Conservation (phyloP, 2,113 vertebrate species). For the Erythrocercus mccallii region DNA sequence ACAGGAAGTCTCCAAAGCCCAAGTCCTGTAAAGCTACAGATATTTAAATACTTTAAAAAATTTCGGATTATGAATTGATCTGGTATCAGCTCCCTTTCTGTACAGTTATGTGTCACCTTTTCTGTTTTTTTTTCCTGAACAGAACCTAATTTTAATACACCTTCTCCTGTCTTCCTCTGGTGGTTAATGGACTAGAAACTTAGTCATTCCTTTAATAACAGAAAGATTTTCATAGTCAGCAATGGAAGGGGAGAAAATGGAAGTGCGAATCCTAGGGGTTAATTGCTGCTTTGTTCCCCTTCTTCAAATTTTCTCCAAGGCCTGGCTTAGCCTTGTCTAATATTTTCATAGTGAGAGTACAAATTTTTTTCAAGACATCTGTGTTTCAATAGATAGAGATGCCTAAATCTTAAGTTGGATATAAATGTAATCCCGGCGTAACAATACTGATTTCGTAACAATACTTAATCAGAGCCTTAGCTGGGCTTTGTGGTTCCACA, state of each 20-base stretch:
- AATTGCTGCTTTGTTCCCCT: slow-evolving; percentile 5
- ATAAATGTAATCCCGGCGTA: neutral
- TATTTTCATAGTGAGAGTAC: neutral
- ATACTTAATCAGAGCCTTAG: slow-evolving; percentile 3
- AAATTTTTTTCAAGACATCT: neutral
- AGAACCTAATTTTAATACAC: neutral
- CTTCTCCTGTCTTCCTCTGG: neutral
- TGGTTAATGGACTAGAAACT: slow-evolving; percentile 40
- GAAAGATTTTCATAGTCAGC: slow-evolving; percentile 2
- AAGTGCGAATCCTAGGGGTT: neutral
- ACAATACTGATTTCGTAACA: neutral
- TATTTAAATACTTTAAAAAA: neutral
- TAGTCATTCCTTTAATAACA: neutral
- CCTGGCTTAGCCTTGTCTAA: neutral
- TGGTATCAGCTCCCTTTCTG: neutral
- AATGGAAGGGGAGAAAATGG: neutral
- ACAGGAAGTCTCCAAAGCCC: neutral
- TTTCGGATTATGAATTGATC: neutral
- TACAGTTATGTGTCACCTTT: neutral
- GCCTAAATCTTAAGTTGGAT: neutral
- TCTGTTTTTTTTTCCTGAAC: neutral
- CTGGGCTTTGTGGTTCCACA: slow-evolving; percentile 30
- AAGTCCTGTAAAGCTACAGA: neutral
- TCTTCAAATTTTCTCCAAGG: neutral
- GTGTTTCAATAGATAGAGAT: neutral